Conservation (phyloP, 2,113 vertebrate genomes). For the Otus sunia region DNA sequence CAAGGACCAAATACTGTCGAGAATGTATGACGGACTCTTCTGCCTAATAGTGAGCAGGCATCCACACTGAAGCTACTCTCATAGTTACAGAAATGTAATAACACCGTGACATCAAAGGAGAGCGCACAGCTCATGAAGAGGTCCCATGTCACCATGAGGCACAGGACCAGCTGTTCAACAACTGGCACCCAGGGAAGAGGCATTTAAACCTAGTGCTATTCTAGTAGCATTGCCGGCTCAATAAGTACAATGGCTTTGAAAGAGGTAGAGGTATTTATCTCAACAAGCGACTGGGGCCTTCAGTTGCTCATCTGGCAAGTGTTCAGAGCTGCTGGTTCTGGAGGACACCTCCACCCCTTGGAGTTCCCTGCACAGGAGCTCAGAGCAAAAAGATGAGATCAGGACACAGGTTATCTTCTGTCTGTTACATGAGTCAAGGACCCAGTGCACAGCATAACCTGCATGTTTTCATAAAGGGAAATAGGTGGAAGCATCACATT, state of each 20-base stretch:
- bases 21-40: neutral
- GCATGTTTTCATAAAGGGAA: neutral
- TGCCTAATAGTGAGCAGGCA: neutral
- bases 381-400: neutral
- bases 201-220: neutral
- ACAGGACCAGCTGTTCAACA: conserved; percentile 9
- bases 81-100: neutral
- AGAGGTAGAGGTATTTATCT: neutral
- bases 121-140: neutral
- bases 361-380: neutral
- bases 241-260: neutral
- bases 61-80: neutral
- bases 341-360: neutral
- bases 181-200: neutral
- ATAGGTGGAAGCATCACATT: neutral
- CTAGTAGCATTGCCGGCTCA: neutral
- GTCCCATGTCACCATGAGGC: neutral
- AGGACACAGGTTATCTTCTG: neutral
- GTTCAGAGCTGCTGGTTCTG: neutral
- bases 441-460: neutral
- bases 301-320: neutral
- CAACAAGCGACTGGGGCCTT: neutral
- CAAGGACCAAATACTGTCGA: neutral
- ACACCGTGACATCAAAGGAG: neutral
- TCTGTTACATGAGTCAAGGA: neutral